Evolutionary conservation across 2,113 vertebrate genomes (phyloP).

Genomic region (Chaenocephalus aceratus): DNA sequence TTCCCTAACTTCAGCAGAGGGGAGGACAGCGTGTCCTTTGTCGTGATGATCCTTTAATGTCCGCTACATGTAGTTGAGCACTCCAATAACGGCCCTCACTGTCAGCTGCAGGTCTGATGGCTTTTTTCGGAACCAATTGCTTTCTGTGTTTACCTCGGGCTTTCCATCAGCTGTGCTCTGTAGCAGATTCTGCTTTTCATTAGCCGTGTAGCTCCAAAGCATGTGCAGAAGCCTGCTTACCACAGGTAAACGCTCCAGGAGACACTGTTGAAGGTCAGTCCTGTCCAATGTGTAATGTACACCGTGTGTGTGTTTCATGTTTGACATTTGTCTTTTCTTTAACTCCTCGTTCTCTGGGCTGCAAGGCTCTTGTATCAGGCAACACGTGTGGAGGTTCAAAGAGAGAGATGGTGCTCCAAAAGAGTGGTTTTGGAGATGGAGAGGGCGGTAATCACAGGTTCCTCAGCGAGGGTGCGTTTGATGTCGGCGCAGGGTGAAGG

Average conservation of each 20-base stretch:
- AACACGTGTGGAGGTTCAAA: slow-evolving; percentile 36
- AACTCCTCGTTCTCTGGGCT: neutral
- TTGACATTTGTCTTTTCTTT: slow-evolving; percentile 49
- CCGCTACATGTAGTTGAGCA: slow-evolving; percentile 7
- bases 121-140: slow-evolving; percentile 21
- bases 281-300: slow-evolving; percentile 29
- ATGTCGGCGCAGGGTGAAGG: slow-evolving; percentile 28
- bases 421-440: neutral
- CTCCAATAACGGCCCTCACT: neutral
- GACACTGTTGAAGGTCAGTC: slow-evolving; percentile 55
- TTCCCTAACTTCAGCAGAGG: neutral
- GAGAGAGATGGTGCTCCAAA: slow-evolving; percentile 15
- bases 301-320: slow-evolving; percentile 17
- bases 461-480: slow-evolving; percentile 1
- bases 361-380: slow-evolving; percentile 14
- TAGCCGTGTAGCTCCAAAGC: slow-evolving; percentile 28
- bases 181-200: slow-evolving; percentile 6
- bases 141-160: neutral
- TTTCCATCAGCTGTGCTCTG: neutral
- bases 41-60: neutral
- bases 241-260: slow-evolving; percentile 52
- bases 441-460: slow-evolving; percentile 24
- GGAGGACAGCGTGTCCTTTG: neutral
- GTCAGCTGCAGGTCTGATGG: slow-evolving; percentile 16
- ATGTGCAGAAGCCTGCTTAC: slow-evolving; percentile 3